These are phyloP conservation scores for Odontophorus gujanensis DNA, from an alignment of 2,113 vertebrate genomes.

Conservation along the genomic window DNA sequence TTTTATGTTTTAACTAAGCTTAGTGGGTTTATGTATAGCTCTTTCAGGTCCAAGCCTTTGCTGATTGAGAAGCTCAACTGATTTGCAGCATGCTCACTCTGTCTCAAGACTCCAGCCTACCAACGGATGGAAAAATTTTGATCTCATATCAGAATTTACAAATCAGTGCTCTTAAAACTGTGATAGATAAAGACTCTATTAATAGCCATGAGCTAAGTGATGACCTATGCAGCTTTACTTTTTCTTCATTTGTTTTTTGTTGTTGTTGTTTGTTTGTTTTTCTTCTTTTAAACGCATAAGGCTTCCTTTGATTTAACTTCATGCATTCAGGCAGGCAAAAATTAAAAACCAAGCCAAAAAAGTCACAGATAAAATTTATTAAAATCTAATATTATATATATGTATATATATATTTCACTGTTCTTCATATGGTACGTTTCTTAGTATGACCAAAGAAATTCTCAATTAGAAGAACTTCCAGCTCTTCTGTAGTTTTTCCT, in stretches of 20 bases:
- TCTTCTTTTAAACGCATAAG: background rate
- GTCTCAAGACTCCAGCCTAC: background rate
- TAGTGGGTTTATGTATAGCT: background rate
- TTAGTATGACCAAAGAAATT: background rate
- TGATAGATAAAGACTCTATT: background rate
- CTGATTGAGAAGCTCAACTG: background rate
- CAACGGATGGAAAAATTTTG: background rate
- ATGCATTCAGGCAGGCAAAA: background rate
- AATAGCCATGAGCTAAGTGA: background rate
- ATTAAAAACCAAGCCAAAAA: constrained; percentile 12
- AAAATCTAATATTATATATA: background rate
- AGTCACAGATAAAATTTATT: background rate
- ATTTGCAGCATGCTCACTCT: background rate
- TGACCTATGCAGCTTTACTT: background rate
- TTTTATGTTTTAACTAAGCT: background rate
- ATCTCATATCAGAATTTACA: background rate
- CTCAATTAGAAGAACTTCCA: background rate
- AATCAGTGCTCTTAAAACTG: background rate
- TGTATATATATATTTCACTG: too few species aligned
- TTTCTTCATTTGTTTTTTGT: background rate
- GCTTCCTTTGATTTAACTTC: background rate
- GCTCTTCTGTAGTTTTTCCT: background rate
- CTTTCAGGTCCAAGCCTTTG: background rate
- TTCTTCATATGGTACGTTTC: background rate
- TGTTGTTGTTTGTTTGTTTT: background rate